phyloP scores from a whole-genome alignment of 2,888 invertebrate species.

The Phyllotreta cruciferae region DNA sequence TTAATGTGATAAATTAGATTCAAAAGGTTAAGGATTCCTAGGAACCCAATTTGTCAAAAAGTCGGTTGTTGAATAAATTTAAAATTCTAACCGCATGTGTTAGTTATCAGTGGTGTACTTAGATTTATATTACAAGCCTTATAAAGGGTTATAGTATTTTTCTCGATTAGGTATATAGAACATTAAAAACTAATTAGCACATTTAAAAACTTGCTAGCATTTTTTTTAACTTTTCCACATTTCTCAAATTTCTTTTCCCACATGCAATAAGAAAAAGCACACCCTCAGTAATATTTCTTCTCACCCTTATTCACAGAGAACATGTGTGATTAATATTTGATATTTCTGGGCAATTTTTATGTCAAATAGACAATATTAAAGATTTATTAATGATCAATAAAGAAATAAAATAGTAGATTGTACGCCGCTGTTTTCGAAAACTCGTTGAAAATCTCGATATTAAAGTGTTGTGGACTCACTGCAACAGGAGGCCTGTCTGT shows the following conservation, averaged over 20 bases:
- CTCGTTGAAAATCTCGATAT: conserved; percentile 25
- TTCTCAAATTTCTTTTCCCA: too few relatives aligned
- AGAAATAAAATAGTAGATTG: background rate
- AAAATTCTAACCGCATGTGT: conserved; percentile 21
- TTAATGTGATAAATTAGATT: conserved; percentile 11
- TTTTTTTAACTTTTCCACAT: too few relatives aligned
- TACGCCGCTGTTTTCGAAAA: conserved; percentile 7
- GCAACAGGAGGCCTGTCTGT: conserved; percentile 31
- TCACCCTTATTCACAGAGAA: too few relatives aligned
- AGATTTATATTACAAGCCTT: background rate
- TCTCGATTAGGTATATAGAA: too few relatives aligned
- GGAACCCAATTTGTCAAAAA: conserved; percentile 19
- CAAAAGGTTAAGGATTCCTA: conserved; percentile 9
- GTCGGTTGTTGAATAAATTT: conserved; percentile 24
- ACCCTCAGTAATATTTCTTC: too few relatives aligned
- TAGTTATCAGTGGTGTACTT: background rate
- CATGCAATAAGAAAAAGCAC: too few relatives aligned
- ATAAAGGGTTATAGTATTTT: background rate
- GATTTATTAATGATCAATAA: too few relatives aligned
- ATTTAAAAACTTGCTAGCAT: too few relatives aligned
- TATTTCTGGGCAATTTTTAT: too few relatives aligned
- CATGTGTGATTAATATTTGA: too few relatives aligned
- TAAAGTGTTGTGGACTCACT: conserved; percentile 22
- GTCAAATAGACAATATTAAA: too few relatives aligned
- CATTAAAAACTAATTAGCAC: too few relatives aligned